A percentile compares a stretch with the other conserved stretches of the same genome.
Evolutionary conservation across 2,888 invertebrate genomes (phyloP).

Genomic region (Folsomia manolachei): DNA sequence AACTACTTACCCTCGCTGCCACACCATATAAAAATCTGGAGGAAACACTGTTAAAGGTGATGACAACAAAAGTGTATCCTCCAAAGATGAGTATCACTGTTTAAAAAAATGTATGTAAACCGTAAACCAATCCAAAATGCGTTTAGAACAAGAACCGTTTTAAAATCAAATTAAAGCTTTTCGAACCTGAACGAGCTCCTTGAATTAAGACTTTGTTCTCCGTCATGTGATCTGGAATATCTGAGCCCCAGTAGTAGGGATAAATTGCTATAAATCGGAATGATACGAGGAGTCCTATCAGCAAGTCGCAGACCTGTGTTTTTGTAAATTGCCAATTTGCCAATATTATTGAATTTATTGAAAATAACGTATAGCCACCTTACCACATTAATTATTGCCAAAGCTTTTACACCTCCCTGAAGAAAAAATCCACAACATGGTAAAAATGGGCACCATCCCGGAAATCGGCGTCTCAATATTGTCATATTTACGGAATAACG

Average conservation of each 20-base stretch:
- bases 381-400: neutral
- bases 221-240: neutral
- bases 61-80: neutral
- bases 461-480: neutral
- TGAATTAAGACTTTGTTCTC: neutral
- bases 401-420: neutral
- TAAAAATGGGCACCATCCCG: neutral
- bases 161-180: neutral
- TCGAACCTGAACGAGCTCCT: neutral
- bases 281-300: neutral
- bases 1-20: neutral
- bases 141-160: neutral
- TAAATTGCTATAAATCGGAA: neutral
- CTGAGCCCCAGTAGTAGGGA: neutral
- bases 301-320: neutral
- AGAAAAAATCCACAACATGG: neutral
- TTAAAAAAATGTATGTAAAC: neutral
- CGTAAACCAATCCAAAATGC: neutral
- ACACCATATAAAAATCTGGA: neutral
- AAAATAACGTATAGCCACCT: neutral
- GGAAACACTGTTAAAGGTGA: neutral
- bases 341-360: too few species aligned
- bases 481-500: neutral
- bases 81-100: neutral
- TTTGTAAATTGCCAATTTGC: too few species aligned